Evolutionary conservation across 2,888 invertebrate genomes (phyloP).

Genomic region (Petrolisthes cinctipes): DNA sequence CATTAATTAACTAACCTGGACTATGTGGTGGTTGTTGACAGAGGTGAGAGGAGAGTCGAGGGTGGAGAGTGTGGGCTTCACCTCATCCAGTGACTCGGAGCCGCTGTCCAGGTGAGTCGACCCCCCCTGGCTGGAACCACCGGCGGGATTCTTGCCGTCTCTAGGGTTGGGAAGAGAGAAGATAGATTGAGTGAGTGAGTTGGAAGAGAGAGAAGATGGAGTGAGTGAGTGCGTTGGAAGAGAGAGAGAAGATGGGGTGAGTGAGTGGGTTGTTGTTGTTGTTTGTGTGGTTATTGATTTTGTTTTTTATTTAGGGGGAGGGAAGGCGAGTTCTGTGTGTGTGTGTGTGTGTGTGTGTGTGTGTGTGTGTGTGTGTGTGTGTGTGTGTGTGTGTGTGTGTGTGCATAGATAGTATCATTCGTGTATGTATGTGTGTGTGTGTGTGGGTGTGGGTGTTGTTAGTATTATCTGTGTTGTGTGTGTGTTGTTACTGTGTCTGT

Average conservation of each 20-base stretch:
- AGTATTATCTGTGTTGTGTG: no score
- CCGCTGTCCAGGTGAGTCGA: slow-evolving; percentile 65
- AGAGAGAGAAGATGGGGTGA: background rate
- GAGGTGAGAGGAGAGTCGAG: slow-evolving; percentile 63
- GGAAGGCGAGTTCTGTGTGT: no score
- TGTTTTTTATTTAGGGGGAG: background rate
- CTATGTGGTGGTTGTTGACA: slow-evolving; percentile 51
- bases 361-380: slow-evolving; percentile 2
- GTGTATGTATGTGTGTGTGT: background rate
- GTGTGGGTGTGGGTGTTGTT: background rate
- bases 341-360: background rate
- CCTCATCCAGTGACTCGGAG: slow-evolving; percentile 64
- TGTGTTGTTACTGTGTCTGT: background rate
- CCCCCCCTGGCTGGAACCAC: slow-evolving; percentile 47
- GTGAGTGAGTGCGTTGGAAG: background rate
- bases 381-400: background rate
- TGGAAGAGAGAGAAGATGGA: background rate
- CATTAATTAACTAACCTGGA: slow-evolving; percentile 36
- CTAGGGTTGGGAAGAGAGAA: slow-evolving; percentile 41
- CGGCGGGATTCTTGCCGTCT: slow-evolving; percentile 57
- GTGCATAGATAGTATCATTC: background rate
- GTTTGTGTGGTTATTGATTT: background rate
- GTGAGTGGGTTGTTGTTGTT: background rate
- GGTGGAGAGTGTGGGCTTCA: slow-evolving; percentile 63
- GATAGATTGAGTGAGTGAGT: background rate